Evolutionary conservation across 2,113 vertebrate genomes (phyloP).

Genomic region (Damaliscus lunatus): DNA sequence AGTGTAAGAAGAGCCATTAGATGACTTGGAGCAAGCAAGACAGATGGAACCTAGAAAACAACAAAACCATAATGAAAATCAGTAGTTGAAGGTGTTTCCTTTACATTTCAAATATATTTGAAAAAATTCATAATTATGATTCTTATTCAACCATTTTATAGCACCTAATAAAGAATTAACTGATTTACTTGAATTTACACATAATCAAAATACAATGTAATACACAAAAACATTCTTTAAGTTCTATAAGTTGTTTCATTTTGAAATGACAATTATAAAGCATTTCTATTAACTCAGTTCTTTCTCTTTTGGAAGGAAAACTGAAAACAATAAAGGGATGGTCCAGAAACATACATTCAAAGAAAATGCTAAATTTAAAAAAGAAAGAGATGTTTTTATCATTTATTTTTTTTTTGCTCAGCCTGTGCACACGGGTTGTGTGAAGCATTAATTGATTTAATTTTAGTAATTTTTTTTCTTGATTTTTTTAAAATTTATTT

Average conservation of each 20-base stretch:
- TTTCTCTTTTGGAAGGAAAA: background rate
- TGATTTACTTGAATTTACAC: conserved; percentile 7
- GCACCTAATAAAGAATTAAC: background rate
- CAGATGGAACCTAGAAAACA: conserved; percentile 91
- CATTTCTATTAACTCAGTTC: conserved; percentile 2
- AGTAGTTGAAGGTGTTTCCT: background rate
- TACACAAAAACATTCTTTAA: conserved; percentile 19
- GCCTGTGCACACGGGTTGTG: background rate
- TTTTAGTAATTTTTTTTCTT: background rate
- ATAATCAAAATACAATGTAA: background rate
- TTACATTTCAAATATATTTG: background rate
- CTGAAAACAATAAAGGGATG: background rate
- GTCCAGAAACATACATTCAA: background rate
- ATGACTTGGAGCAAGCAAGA: conserved; percentile 96
- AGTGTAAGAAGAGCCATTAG: conserved; percentile 96
- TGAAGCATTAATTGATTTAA: background rate
- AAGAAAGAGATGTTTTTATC: background rate
- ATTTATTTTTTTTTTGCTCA: background rate
- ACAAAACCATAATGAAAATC: background rate
- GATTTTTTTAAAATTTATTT: background rate
- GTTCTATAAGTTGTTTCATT: conserved; percentile 5
- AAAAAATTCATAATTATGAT: conserved; percentile 8
- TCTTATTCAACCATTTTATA: background rate
- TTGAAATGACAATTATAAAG: background rate
- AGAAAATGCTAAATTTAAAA: background rate